Evolutionary conservation across 2,888 invertebrate species (phyloP).

Genomic region (Parnassius smintheus): DNA sequence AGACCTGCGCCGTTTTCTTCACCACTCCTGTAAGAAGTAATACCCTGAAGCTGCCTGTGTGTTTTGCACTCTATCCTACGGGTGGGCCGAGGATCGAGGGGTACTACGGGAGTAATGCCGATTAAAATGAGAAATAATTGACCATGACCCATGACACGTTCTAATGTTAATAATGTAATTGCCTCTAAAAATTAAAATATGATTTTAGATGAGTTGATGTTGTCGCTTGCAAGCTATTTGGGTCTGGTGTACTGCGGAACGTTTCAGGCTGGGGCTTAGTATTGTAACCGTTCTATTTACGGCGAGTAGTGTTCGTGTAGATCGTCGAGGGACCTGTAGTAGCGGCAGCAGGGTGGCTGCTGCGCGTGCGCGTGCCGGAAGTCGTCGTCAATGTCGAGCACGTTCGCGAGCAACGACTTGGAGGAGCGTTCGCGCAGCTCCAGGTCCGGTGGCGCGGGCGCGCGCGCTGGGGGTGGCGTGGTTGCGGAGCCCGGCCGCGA

Average conservation of each 20-base stretch:
- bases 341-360: slow-evolving; percentile 87
- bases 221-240: slow-evolving; percentile 56
- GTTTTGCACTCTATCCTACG: slow-evolving; percentile 68
- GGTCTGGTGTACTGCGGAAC: slow-evolving; percentile 76
- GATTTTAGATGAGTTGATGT: slow-evolving; percentile 43
- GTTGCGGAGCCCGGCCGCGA: slow-evolving; percentile 85
- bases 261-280: slow-evolving; percentile 73
- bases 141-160: slow-evolving; percentile 58
- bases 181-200: slow-evolving; percentile 38
- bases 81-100: slow-evolving; percentile 73
- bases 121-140: slow-evolving; percentile 42
- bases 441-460: slow-evolving; percentile 90
- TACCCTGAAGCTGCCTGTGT: slow-evolving; percentile 70
- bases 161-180: slow-evolving; percentile 34
- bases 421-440: slow-evolving; percentile 95
- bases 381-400: slow-evolving; percentile 98
- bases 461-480: slow-evolving; percentile 84
- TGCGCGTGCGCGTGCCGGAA: slow-evolving; percentile 90
- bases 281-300: slow-evolving; percentile 80
- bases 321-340: slow-evolving; percentile 87
- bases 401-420: slow-evolving; percentile 97
- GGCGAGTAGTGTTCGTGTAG: slow-evolving; percentile 81
- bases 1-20: slow-evolving; percentile 87
- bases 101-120: slow-evolving; percentile 72
- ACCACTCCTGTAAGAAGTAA: slow-evolving; percentile 70